These are phyloP conservation scores for Girardia tigrina DNA, from an alignment of 2,888 invertebrate genomes.

Conservation along the genomic window DNA sequence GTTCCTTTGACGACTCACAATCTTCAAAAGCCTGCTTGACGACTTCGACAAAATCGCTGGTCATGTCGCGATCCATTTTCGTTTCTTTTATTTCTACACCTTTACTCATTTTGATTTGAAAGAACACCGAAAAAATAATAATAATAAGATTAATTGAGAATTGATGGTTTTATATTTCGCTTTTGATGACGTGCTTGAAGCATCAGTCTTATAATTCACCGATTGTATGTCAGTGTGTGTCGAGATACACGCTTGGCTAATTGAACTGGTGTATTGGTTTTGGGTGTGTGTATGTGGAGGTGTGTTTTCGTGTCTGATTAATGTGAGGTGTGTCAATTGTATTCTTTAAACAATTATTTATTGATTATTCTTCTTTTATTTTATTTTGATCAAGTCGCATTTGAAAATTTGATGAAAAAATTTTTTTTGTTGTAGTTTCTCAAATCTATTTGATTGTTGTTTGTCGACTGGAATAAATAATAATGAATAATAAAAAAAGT, in stretches of 20 bases:
- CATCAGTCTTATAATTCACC: background rate
- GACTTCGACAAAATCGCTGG: background rate
- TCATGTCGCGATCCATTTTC: background rate
- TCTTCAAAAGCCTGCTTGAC: background rate
- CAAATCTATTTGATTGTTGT: no score
- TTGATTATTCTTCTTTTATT: background rate
- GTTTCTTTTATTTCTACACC: constrained; percentile 2
- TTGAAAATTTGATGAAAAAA: background rate
- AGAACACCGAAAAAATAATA: background rate
- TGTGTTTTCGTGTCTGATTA: background rate
- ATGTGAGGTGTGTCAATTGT: background rate
- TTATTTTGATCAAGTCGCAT: background rate
- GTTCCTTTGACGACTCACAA: background rate
- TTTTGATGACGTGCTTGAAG: background rate
- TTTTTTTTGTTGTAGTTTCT: no score
- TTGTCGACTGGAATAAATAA: background rate
- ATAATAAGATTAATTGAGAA: background rate
- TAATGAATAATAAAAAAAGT: background rate
- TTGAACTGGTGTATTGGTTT: background rate
- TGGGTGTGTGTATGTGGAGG: background rate
- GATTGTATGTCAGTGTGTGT: background rate
- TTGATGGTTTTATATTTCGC: constrained; percentile 11
- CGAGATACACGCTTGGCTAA: no score
- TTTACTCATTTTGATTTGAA: background rate
- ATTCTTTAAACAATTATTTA: background rate